phyloP scores from a whole-genome alignment of 2,797 vertebrate species.

The Lophius americanus region DNA sequence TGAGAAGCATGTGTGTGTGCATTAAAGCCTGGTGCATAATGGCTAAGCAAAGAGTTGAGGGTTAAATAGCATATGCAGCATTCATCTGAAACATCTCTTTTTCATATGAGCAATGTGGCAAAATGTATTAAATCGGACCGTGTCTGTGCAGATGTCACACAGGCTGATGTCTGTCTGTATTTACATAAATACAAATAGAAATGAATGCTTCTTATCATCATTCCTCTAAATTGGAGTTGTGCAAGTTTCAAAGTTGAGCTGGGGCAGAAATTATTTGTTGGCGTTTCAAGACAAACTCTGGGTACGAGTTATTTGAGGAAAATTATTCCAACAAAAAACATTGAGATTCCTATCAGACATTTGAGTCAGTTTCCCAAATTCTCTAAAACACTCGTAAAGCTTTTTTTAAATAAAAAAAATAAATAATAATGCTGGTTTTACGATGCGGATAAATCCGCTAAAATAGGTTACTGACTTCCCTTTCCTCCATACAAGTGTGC shows the following conservation, averaged over 20 bases:
- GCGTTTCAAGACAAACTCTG: conserved; percentile 57
- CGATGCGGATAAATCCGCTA: no score
- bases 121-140: conserved; percentile 31
- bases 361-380: conserved; percentile 52
- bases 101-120: conserved; percentile 23
- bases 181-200: no score
- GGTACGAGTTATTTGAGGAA: conserved; percentile 63
- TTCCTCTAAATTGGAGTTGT: conserved; percentile 65
- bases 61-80: conserved; percentile 39
- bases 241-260: conserved; percentile 64
- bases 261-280: conserved; percentile 50
- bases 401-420: no score
- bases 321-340: conserved; percentile 74
- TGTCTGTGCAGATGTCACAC: conserved; percentile 22
- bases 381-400: conserved; percentile 9
- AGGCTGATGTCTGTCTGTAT: conserved; percentile 1
- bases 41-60: conserved; percentile 13
- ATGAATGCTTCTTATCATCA: no score
- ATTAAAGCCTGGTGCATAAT: conserved; percentile 31
- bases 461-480: no score
- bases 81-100: conserved; percentile 5
- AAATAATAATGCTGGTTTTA: no score
- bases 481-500: neutral
- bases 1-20: conserved; percentile 27
- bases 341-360: conserved; percentile 67